Conservation (phyloP, 2,113 vertebrate genomes). For the Laticauda laticaudata region DNA sequence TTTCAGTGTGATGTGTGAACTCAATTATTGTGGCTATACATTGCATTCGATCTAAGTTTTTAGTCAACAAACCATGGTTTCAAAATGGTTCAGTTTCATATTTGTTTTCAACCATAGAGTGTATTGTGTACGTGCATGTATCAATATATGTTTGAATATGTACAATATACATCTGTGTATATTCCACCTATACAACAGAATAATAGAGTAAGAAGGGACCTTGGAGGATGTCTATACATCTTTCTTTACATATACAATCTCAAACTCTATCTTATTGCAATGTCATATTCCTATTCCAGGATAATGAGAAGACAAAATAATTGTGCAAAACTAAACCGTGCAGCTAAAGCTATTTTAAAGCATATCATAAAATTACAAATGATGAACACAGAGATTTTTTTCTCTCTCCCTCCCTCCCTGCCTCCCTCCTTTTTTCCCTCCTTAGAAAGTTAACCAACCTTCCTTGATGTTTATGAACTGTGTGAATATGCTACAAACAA, state of each 20-base stretch:
- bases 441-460: not conserved
- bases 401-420: not conserved
- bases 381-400: not conserved
- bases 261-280: not conserved
- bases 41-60: not conserved
- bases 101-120: not conserved
- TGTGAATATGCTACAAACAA: not conserved
- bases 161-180: not conserved
- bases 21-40: not conserved
- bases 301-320: not conserved
- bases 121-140: not conserved
- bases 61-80: not conserved
- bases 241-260: not conserved
- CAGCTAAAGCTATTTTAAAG: not conserved
- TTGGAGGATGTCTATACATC: not conserved
- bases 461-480: not conserved
- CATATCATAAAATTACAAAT: not conserved
- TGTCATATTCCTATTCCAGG: not conserved
- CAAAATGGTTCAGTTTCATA: not conserved
- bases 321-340: not conserved
- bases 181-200: not conserved
- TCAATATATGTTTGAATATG: not conserved
- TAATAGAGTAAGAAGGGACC: not conserved
- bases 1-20: not conserved
- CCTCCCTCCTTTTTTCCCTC: too few relatives aligned